A percentile compares a stretch with the other conserved stretches of the same genome.
Conservation (phyloP, 2,888 invertebrate genomes). For the Callosobruchus maculatus region DNA sequence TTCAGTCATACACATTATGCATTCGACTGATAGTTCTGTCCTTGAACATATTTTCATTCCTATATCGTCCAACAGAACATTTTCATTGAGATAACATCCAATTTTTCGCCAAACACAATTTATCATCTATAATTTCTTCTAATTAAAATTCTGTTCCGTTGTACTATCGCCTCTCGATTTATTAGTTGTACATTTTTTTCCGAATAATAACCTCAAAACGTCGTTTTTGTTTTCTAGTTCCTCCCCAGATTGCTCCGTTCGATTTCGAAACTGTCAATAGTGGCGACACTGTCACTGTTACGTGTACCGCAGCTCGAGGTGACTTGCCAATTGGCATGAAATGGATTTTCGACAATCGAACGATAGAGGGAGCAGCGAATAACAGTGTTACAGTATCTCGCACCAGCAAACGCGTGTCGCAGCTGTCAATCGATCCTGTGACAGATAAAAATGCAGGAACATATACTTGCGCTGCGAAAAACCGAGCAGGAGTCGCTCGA, state of each 20-base stretch:
- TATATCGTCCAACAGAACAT: too few relatives aligned
- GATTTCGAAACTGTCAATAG: slow-evolving; percentile 58
- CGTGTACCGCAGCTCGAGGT: slow-evolving; percentile 63
- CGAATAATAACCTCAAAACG: background rate
- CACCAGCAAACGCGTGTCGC: slow-evolving; percentile 52
- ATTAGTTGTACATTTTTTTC: slow-evolving; percentile 6
- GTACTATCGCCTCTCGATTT: background rate
- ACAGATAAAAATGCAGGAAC: slow-evolving; percentile 53
- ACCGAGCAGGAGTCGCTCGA: slow-evolving; percentile 52
- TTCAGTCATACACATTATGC: background rate
- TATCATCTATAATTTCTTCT: too few relatives aligned
- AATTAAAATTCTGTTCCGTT: too few relatives aligned
- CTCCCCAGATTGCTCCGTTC: slow-evolving; percentile 48
- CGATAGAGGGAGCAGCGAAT: slow-evolving; percentile 35
- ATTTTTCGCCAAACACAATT: too few relatives aligned
- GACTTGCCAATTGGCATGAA: slow-evolving; percentile 56
- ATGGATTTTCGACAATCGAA: slow-evolving; percentile 45
- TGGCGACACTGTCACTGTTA: slow-evolving; percentile 62
- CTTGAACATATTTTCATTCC: too few relatives aligned
- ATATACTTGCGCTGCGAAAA: slow-evolving; percentile 54
- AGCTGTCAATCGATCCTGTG: slow-evolving; percentile 54
- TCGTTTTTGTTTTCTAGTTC: slow-evolving; percentile 24
- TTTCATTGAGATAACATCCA: too few relatives aligned
- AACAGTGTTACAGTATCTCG: slow-evolving; percentile 46
- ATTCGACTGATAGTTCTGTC: too few relatives aligned